Conservation (phyloP, 1,140 invertebrate genomes). For the Eulimnadia texana region DNA sequence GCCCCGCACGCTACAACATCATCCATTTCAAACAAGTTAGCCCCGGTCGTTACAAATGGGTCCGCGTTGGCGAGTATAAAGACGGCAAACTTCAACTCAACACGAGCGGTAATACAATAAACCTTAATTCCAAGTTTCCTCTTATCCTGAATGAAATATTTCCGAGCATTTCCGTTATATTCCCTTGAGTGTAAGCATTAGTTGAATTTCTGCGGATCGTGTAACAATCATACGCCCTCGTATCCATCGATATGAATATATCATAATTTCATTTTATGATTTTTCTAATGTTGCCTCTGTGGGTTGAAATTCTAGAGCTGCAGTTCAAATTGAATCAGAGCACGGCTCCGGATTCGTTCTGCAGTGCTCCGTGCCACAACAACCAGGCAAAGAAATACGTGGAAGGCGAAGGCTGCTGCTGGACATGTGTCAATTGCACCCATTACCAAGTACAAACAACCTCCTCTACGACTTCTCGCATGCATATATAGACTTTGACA, state of each 20-base stretch:
- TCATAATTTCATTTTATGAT: not conserved
- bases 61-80: constrained; percentile 66
- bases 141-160: too few species aligned
- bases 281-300: not conserved
- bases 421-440: constrained; percentile 89
- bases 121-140: not conserved
- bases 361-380: constrained; percentile 65
- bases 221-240: too few species aligned
- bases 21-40: constrained; percentile 79
- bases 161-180: too few species aligned
- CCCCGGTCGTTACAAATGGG: constrained; percentile 61
- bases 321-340: constrained; percentile 61
- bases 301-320: constrained; percentile 54
- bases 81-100: constrained; percentile 60
- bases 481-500: not conserved
- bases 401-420: constrained; percentile 83
- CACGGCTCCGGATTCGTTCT: constrained; percentile 69
- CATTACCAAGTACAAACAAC: constrained; percentile 59
- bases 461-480: not conserved
- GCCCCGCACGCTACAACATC: constrained; percentile 84
- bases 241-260: not conserved
- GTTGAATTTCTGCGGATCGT: not conserved
- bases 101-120: constrained; percentile 44
- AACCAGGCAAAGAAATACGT: constrained; percentile 84
- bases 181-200: not conserved